Base-by-base conservation (phyloP, 2,888 invertebrate genomes). In the Pseudococcus longispinus region DNA sequence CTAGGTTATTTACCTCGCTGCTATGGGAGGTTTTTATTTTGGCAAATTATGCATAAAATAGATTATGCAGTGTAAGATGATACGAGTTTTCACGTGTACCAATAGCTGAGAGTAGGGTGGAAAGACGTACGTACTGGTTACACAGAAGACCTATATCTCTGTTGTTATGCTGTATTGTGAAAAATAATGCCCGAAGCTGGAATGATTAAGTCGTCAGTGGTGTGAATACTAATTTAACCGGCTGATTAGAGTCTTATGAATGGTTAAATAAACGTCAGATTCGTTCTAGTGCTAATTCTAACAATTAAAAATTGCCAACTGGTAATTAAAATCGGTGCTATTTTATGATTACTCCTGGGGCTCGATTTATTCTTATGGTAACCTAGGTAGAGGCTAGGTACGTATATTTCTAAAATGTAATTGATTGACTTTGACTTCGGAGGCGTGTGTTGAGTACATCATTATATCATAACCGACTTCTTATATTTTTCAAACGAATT, bases 161-260 rank as follows among this genome's bases (percentile, higher is more conserved):
- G n/a, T n/a, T n/a, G n/a, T n/a, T n/a, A 70, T 70, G 70, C n/a
- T 4, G 5, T n/a, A n/a, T 51, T 2, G n/a, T 20, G 42, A 80
- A 42, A 20, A 42, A 42, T 20, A 37, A 20, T n/a, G 77, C 77
- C 77, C 18, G 29, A 8, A 26, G 77, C 20, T 80, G 20, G 13
- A 80, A 20, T 80, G 42, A 80, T 80, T 80, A 80, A 80, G 77
- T 80, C 77, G 32, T 80, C 77, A 80, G 11, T 80, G 42, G 77
- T 80, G 77, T 80, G 77, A 20, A 70, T 70, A 70, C 70, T 29
- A 80, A 80, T 42, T 80, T 20, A 37, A 80, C 42, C 20, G 4
- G 32, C n/a, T 37, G 29, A 80, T 80, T 80, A 80, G 42, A 13
- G 29, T 37, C n/a, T 80, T 23, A 37, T 37, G 77, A 70, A 70